Conservation (phyloP, 2,113 vertebrate species). For the Psilopsiagon aurifrons region DNA sequence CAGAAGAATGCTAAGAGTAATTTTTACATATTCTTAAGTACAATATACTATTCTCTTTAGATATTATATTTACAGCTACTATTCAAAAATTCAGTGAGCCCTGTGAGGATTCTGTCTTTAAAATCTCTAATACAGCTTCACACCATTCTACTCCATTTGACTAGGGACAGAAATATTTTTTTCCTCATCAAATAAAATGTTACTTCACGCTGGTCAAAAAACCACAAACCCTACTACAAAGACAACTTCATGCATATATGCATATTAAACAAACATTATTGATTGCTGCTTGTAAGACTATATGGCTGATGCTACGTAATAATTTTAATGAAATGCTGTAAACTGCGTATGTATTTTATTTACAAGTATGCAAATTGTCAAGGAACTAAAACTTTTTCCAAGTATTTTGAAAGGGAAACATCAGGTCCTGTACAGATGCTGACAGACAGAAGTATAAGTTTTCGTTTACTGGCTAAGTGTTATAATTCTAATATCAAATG, state of each 20-base stretch:
- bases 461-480: background rate
- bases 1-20: background rate
- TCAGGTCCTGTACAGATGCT: background rate
- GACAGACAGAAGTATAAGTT: background rate
- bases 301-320: background rate
- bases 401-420: background rate
- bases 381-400: background rate
- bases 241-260: background rate
- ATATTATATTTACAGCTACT: conserved; percentile 7
- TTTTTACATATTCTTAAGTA: conserved; percentile 27
- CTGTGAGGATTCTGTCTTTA: background rate
- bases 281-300: background rate
- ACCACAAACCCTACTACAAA: background rate
- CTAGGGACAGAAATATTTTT: background rate
- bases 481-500: background rate
- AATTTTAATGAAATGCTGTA: background rate
- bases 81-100: conserved; percentile 30
- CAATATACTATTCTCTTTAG: background rate
- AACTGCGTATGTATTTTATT: background rate
- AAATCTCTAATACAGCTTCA: background rate
- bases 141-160: background rate
- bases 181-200: background rate
- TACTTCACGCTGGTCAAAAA: background rate
- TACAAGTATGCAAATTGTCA: background rate
- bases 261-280: background rate